Conservation (phyloP, 1,140 invertebrate species). For the Latrodectus geometricus region DNA sequence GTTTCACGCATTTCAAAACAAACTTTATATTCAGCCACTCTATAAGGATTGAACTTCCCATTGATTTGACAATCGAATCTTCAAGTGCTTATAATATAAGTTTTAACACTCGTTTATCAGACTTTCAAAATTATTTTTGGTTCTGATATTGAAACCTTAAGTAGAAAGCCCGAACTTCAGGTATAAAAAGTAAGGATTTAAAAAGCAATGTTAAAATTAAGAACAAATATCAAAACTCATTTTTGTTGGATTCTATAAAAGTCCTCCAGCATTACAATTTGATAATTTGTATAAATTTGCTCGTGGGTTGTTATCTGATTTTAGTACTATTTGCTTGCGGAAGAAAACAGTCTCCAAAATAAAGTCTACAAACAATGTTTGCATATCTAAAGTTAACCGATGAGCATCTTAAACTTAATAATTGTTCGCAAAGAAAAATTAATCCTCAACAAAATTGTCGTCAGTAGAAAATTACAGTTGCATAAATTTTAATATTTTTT, state of each 20-base stretch:
- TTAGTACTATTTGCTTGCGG: constrained; percentile 2
- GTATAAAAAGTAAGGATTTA: background rate
- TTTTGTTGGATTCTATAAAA: constrained; percentile 7
- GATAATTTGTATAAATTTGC: background rate
- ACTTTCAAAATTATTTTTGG: background rate
- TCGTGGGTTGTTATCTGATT: constrained; percentile 11
- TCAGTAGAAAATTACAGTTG: constrained; percentile 10
- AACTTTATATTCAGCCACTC: background rate
- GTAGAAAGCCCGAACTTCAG: constrained; percentile 7
- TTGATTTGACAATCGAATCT: background rate
- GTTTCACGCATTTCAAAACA: background rate
- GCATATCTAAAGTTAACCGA: constrained; percentile 16
- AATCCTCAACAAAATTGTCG: background rate
- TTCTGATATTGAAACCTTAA: background rate
- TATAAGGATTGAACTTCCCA: background rate
- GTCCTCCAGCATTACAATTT: background rate
- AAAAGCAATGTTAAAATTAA: background rate
- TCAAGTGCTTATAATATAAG: constrained; percentile 7
- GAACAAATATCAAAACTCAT: constrained; percentile 12
- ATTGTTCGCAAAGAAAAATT: constrained; percentile 11
- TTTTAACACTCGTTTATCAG: constrained; percentile 11
- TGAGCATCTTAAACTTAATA: constrained; percentile 8
- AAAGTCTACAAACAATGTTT: constrained; percentile 4
- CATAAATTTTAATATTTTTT: background rate
- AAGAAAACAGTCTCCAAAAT: constrained; percentile 9